These are phyloP conservation scores for Megaptera novaeangliae DNA, from an alignment of 2,113 vertebrate species.

Conservation along the genomic window DNA sequence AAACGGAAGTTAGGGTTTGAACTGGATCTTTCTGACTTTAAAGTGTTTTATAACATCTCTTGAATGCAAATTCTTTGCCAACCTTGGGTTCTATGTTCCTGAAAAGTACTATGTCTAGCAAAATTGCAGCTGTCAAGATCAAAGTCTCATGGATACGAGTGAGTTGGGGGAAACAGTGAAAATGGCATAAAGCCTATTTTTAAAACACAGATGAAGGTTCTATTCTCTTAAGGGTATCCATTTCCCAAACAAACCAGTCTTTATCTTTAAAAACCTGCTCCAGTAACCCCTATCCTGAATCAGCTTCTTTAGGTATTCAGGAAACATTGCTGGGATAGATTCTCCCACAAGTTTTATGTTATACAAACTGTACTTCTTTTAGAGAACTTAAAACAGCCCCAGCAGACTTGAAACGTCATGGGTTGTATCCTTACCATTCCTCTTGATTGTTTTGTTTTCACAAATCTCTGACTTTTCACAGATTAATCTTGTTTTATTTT, in stretches of 20 bases:
- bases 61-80: not conserved
- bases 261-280: constrained; percentile 42
- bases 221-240: not conserved
- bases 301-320: not conserved
- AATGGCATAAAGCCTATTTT: constrained; percentile 32
- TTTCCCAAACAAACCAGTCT: constrained; percentile 41
- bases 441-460: not conserved
- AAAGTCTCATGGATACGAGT: constrained; percentile 11
- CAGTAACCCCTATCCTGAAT: not conserved
- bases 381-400: not conserved
- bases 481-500: not conserved
- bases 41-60: not conserved
- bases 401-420: not conserved
- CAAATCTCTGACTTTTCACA: not conserved
- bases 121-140: constrained; percentile 15
- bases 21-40: not conserved
- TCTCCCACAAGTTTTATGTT: not conserved
- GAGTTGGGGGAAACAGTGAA: constrained; percentile 4
- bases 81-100: not conserved
- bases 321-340: not conserved
- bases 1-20: constrained; percentile 19
- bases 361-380: not conserved
- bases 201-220: constrained; percentile 28
- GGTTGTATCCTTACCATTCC: not conserved
- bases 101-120: not conserved